Percentiles rank a stretch among this genome's conserved stretches.
These are phyloP conservation scores for Melanotaenia trifasciata DNA, from an alignment of 2,797 vertebrate species.

Conservation along the genomic window DNA sequence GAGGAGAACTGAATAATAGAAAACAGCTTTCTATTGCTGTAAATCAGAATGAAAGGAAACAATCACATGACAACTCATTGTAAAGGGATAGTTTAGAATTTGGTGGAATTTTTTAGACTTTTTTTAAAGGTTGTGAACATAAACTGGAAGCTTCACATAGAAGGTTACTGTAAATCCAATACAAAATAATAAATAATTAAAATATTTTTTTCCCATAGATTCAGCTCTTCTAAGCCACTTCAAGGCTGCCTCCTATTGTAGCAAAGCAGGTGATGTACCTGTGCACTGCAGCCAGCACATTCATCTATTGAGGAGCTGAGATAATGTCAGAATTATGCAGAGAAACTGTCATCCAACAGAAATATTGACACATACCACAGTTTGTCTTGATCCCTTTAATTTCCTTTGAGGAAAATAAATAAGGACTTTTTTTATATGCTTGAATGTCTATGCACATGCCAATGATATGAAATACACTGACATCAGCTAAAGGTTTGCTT, in stretches of 20 bases:
- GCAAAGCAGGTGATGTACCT: conserved; percentile 8
- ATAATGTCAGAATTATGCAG: conserved; percentile 17
- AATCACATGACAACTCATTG: conserved; percentile 12
- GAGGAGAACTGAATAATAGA: conserved; percentile 17
- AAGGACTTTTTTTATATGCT: not conserved
- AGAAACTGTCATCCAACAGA: conserved; percentile 9
- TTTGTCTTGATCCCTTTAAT: not conserved
- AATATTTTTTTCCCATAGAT: not conserved
- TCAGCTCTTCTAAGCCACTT: not conserved
- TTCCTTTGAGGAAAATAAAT: not conserved
- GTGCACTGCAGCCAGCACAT: not conserved
- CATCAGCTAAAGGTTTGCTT: not conserved
- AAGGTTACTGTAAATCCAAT: not conserved
- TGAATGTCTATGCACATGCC: not conserved
- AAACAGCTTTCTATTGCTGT: conserved; percentile 5
- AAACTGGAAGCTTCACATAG: conserved; percentile 1
- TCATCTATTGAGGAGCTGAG: conserved; percentile 16
- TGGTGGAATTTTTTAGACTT: not conserved
- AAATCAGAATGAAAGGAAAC: not conserved
- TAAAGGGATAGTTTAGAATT: conserved; percentile 49
- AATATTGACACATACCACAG: conserved; percentile 4
- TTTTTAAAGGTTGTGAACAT: not conserved
- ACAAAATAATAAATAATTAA: not conserved
- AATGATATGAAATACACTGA: not conserved
- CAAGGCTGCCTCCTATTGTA: conserved; percentile 3